Base-by-base conservation (phyloP, 53 echinoderm and acorn worm genomes). In the Luidia sarsii region DNA sequence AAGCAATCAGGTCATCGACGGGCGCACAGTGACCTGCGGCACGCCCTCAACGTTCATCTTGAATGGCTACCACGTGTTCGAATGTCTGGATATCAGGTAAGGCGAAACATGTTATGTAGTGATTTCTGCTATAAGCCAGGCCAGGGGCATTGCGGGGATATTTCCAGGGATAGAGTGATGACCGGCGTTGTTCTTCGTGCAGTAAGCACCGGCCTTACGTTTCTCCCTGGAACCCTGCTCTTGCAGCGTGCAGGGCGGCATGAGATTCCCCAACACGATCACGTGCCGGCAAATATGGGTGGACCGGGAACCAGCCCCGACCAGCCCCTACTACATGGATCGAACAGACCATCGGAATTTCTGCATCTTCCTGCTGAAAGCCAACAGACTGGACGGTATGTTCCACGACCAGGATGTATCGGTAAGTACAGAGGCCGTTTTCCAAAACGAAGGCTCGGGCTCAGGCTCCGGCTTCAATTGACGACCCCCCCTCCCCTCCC, bases 231-330 rank as follows among this genome's bases (percentile, higher is more conserved):
- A 22, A 43, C 23, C 10, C 16, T 71, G 4, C 45, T 11, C 5
- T 23, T 56, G 4, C 28, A 94, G 94, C 29, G 87, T 94, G 31
- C 89, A 84, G 23, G 80, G 81, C 16, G 39, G 71, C 25, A 20
- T 63, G 57, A 87, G 85, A 32, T 87, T 95, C 62, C 92, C 95
- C 5, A 95, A 95, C 57, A 88, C 90, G 9, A 85, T 95, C 4
- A 95, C 90, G 5, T 95, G 95, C 36, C 89, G 92, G 57, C 74
- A 90, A 31, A 46, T 72, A 30, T 95, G 95, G 95, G 85, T 81
- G 0, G 82, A 71, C 41, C 46, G 71, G 1, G 50, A 60, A 37
- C 69, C 71, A 0, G 49, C 36, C 24, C 30, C 19, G 11, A 67
- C 35, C 8, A 81, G 81, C 72, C 62, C 53, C 2, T 89, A 89